Conservation (phyloP, 2,113 vertebrate genomes). For the Erythrocercus mccallii region DNA sequence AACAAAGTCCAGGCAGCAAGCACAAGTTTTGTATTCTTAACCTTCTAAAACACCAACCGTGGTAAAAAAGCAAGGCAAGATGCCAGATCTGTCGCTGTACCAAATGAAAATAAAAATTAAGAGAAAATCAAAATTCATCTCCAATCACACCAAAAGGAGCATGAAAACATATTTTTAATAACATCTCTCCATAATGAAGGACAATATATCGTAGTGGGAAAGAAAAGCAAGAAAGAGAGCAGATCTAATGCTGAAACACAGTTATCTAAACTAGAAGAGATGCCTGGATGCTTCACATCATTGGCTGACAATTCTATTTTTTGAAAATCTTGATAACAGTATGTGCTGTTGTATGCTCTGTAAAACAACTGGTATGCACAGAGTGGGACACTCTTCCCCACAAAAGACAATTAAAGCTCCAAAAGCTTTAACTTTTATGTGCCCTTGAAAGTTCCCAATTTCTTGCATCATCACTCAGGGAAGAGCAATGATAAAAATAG, state of each 20-base stretch:
- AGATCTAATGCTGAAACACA: neutral
- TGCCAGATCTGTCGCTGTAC: neutral
- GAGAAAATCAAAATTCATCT: neutral
- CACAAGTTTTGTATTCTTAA: neutral
- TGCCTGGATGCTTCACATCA: neutral
- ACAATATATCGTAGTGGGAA: neutral
- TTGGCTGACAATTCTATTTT: neutral
- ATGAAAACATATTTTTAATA: neutral
- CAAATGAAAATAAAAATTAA: neutral
- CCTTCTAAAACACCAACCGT: neutral
- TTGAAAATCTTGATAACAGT: neutral
- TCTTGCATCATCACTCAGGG: neutral
- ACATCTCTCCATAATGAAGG: neutral
- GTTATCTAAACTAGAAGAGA: neutral
- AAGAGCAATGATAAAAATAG: neutral
- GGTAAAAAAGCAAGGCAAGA: neutral
- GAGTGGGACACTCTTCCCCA: neutral
- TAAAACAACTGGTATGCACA: neutral
- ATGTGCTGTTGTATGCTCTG: neutral
- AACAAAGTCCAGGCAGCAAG: neutral
- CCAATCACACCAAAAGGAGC: neutral
- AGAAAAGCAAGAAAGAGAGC: neutral
- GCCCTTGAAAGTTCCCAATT: neutral
- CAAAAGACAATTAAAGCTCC: neutral
- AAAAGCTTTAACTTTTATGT: neutral